A percentile compares a stretch with the other conserved stretches of the same genome.
Evolutionary conservation across 2,113 vertebrate species (phyloP).

Genomic region (Corvus hawaiiensis): DNA sequence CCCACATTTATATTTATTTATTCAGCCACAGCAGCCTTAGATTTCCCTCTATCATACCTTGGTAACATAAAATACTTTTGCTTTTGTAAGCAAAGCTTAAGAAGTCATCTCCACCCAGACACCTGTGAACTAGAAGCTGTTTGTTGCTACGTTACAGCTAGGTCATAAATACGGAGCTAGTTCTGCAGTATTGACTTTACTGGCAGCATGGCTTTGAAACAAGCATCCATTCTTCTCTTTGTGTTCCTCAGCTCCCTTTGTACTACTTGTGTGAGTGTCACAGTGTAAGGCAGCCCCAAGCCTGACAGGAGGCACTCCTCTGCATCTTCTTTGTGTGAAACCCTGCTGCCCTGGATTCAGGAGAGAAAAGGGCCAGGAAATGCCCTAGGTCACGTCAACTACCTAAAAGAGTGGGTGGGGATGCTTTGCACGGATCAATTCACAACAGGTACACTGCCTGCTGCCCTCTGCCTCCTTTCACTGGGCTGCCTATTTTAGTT

Average conservation of each 20-base stretch:
- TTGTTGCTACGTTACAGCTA: not conserved
- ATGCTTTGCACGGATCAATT: not conserved
- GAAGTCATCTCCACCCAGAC: not conserved
- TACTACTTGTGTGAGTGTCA: not conserved
- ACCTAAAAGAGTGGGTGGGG: not conserved
- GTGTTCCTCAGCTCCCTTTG: not conserved
- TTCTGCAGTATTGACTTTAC: not conserved
- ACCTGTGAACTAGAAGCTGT: not conserved
- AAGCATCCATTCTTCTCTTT: not conserved
- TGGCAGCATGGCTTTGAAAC: not conserved
- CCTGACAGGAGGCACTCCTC: not conserved
- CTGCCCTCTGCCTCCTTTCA: not conserved
- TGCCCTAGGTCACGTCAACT: not conserved
- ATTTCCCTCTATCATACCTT: not conserved
- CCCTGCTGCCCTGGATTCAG: not conserved
- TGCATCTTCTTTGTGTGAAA: not conserved
- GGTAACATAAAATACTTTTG: not conserved
- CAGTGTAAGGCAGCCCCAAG: not conserved
- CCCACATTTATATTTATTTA: not conserved
- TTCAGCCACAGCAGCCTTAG: not conserved
- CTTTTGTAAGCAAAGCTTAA: not conserved
- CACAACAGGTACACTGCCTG: not conserved
- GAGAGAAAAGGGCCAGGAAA: not conserved
- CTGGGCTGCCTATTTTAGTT: not conserved
- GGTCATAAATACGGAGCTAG: not conserved